Conservation (phyloP, 2,113 vertebrate genomes). For the Spilogale gracilis region DNA sequence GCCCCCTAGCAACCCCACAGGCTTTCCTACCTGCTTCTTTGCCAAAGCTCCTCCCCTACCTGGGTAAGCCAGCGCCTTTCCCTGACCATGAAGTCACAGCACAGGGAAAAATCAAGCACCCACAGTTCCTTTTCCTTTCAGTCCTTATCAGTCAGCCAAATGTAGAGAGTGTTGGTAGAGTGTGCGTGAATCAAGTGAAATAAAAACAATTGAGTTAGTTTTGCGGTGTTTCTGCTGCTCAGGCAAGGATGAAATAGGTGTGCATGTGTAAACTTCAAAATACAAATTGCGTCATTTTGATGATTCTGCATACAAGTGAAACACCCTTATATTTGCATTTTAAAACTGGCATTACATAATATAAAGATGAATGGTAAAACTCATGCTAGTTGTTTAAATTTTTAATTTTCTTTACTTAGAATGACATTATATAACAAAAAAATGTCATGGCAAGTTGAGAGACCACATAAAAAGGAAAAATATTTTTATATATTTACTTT, state of each 20-base stretch:
- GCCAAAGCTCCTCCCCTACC: not conserved
- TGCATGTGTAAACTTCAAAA: not conserved
- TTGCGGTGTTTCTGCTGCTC: not conserved
- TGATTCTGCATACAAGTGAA: not conserved
- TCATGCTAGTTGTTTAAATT: not conserved
- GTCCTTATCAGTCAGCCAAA: not conserved
- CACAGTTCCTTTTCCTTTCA: not conserved
- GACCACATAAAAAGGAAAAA: not conserved
- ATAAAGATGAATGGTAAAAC: not conserved
- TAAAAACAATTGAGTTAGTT: not conserved
- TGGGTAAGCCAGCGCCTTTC: not conserved
- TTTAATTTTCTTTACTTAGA: constrained; percentile 48
- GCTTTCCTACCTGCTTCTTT: not conserved
- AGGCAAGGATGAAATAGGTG: not conserved
- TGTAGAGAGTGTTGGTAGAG: not conserved
- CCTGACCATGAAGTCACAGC: not conserved
- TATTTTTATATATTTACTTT: not conserved
- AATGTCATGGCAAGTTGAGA: not conserved
- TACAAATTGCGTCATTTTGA: not conserved
- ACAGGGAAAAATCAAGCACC: not conserved
- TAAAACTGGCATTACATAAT: not conserved
- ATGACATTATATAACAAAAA: constrained; percentile 1
- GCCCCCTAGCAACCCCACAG: not conserved
- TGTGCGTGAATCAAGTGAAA: not conserved
- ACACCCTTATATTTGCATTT: not conserved